Base-by-base conservation (phyloP, 1,140 invertebrate species). In the Lucilia cuprina region DNA sequence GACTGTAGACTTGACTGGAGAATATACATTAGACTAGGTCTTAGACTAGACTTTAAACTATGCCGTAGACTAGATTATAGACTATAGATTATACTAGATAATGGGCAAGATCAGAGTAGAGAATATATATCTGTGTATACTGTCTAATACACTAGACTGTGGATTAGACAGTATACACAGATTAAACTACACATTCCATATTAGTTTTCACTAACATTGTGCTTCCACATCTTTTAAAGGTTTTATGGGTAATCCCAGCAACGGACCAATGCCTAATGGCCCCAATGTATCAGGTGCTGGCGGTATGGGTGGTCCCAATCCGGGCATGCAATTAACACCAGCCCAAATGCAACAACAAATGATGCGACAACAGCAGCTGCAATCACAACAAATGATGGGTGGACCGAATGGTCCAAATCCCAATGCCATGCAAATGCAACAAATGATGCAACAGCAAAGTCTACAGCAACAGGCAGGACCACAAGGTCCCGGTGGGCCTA, bases 301-400 rank as follows among this genome's bases (percentile, higher is more conserved):
- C 84, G 87, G 86, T 17, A 86, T 86, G 84, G 77, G 85, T 80
- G 88, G 88, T 7, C 88, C 88, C 1, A 90, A 90, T 82, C 86
- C 86, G 86, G 92, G 92, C 85, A 93, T 93, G 92, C 93, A 93
- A 88, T 91, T 93, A 88, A 93, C 89, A 60, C 92, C 93, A 4
- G 91, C 91, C 70, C 90, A 87, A 34, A 91, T 92, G 90, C 92
- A 91, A 83, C 91, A 92, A 65, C 90, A 92, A 83, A 87, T 93
- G 87, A 89, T 93, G 87, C 89, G 90, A 2, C 88, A 89, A 17
- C 89, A 90, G 35, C 87, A 88, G 49, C 82, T 85, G 60, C 84
- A 82, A 78, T 82, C 84, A 14, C 85, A 83, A 78, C 85, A 86
- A 85, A 86, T 84, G 13, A 86, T 86, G 75, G 86, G 86, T 78